A percentile compares a stretch with the other conserved stretches of the same genome.
These are phyloP conservation scores for Nyctibius grandis DNA, from an alignment of 2,797 vertebrate species.

Conservation along the genomic window DNA sequence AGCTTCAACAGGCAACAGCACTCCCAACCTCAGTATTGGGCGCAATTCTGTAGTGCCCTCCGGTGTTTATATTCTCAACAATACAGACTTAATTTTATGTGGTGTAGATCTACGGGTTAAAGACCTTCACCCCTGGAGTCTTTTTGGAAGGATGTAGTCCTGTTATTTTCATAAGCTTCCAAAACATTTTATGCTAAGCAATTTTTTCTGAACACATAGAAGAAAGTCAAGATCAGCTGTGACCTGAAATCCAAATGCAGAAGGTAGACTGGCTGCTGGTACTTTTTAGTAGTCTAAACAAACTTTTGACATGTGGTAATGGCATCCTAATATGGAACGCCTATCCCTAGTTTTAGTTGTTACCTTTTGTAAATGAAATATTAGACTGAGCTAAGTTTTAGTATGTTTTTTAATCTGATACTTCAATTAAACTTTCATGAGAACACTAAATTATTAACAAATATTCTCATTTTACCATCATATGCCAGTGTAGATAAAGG, in stretches of 20 bases:
- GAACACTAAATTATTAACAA: slow-evolving; percentile 70
- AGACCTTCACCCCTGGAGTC: neutral
- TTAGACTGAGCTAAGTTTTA: slow-evolving; percentile 43
- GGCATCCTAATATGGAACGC: neutral
- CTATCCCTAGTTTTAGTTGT: neutral
- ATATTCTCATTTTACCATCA: slow-evolving; percentile 64
- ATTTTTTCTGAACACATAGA: neutral
- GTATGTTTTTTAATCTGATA: slow-evolving; percentile 68
- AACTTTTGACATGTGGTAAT: neutral
- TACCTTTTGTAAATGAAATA: slow-evolving; percentile 49
- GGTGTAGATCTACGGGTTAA: neutral
- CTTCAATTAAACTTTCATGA: slow-evolving; percentile 70
- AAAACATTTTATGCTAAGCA: neutral
- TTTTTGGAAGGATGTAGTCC: neutral
- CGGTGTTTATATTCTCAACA: neutral
- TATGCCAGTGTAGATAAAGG: neutral
- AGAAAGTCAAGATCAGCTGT: neutral
- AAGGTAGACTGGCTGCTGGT: neutral
- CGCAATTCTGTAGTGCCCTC: neutral
- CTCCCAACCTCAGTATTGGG: neutral
- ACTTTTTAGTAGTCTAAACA: neutral
- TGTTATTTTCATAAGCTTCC: neutral
- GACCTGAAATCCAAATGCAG: neutral
- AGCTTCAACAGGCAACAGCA: neutral
- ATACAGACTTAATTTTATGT: neutral